Percentiles rank a stretch among this genome's conserved stretches.
Conservation (phyloP, 2,888 invertebrate genomes). For the Salpingus planirostris region DNA sequence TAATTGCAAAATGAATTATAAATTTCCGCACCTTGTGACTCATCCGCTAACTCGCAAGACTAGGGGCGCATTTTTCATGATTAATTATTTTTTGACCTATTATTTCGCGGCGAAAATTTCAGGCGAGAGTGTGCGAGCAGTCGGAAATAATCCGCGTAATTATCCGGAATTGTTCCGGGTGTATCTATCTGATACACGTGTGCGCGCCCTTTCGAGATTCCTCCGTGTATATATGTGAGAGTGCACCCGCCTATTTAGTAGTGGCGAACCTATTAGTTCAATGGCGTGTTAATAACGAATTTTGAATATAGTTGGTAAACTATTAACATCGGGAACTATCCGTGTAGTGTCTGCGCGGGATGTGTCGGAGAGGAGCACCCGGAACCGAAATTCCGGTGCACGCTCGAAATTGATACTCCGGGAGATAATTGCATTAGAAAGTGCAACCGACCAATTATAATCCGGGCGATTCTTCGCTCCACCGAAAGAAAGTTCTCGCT, state of each 20-base stretch:
- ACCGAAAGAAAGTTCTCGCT: too few relatives aligned
- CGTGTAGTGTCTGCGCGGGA: too few relatives aligned
- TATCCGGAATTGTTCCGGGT: too few relatives aligned
- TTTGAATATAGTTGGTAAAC: slow-evolving; percentile 39
- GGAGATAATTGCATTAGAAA: slow-evolving; percentile 12
- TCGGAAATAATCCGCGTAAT: too few relatives aligned
- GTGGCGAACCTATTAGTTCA: slow-evolving; percentile 32
- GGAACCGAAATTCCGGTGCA: slow-evolving; percentile 9
- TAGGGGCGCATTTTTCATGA: slow-evolving; percentile 30
- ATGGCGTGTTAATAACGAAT: slow-evolving; percentile 40
- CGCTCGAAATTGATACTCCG: slow-evolving; percentile 12
- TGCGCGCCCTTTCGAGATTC: too few relatives aligned
- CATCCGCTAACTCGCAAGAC: slow-evolving; percentile 17
- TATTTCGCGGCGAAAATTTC: slow-evolving; percentile 14
- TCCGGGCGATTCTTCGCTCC: too few relatives aligned
- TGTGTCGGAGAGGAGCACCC: slow-evolving; percentile 7
- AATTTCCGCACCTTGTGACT: slow-evolving; percentile 32
- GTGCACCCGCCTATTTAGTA: too few relatives aligned
- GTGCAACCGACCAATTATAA: too few relatives aligned
- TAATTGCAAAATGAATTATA: slow-evolving; percentile 34
- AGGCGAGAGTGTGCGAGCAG: too few relatives aligned
- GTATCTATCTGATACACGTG: too few relatives aligned
- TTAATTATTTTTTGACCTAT: slow-evolving; percentile 21
- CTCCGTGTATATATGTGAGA: too few relatives aligned
- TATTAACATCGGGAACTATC: slow-evolving; percentile 25